Conservation (phyloP, 2,888 invertebrate genomes). For the Cactoblastis cactorum region DNA sequence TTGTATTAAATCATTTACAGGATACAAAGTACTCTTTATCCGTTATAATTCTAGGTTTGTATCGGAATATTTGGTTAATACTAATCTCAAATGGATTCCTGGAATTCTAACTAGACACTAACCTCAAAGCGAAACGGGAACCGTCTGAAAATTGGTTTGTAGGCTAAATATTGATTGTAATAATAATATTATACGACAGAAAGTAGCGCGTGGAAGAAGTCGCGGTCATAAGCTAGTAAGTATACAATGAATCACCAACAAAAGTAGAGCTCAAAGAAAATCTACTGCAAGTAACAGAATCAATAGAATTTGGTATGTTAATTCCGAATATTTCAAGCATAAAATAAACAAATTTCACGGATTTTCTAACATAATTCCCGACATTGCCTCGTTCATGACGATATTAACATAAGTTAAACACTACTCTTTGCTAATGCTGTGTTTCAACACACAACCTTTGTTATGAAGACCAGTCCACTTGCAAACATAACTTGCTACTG, state of each 20-base stretch:
- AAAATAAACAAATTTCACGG: neutral
- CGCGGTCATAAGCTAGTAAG: no score
- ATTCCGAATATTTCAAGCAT: neutral
- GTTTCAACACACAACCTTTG: slow-evolving; percentile 56
- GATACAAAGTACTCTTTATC: no score
- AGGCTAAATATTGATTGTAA: no score
- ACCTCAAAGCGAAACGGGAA: slow-evolving; percentile 6
- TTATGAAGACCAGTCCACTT: slow-evolving; percentile 47
- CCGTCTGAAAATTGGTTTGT: no score
- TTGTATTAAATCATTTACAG: no score
- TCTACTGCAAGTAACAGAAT: neutral
- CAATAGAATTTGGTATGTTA: neutral
- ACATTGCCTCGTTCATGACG: neutral
- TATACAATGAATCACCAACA: neutral
- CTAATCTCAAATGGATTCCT: slow-evolving; percentile 3
- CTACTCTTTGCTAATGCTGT: slow-evolving; percentile 52
- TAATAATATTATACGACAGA: no score
- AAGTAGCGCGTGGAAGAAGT: no score
- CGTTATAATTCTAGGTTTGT: no score
- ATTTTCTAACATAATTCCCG: neutral
- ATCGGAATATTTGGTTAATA: neutral
- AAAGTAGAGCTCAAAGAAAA: neutral
- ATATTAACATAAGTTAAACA: slow-evolving; percentile 48
- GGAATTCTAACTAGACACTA: slow-evolving; percentile 6
- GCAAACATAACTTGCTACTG: slow-evolving; percentile 22